Percentiles rank a stretch among this genome's conserved stretches.
These are phyloP conservation scores for Cataglyphis hispanica DNA, from an alignment of 1,140 invertebrate species.

Conservation along the genomic window DNA sequence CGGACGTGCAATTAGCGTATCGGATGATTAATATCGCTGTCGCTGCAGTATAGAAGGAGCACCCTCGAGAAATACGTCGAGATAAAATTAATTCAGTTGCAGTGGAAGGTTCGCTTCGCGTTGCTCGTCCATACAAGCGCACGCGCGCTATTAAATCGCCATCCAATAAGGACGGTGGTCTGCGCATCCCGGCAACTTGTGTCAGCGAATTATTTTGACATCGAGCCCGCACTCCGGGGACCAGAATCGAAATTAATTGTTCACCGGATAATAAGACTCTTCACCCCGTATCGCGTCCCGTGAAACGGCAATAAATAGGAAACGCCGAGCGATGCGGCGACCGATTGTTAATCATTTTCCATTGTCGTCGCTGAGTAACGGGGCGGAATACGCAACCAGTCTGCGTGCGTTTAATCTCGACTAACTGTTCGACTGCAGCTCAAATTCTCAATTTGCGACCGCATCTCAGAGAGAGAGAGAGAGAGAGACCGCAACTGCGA, in stretches of 20 bases:
- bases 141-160: constrained; percentile 17
- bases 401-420: background rate
- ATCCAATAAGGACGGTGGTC: constrained; percentile 27
- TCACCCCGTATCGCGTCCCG: background rate
- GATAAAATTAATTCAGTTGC: constrained; percentile 34
- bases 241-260: constrained; percentile 50
- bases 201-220: constrained; percentile 46
- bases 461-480: background rate
- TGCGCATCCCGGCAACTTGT: background rate
- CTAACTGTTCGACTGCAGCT: background rate
- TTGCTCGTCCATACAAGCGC: constrained; percentile 16
- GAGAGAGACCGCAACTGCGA: background rate
- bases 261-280: constrained; percentile 44
- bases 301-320: constrained; percentile 41
- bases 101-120: constrained; percentile 1
- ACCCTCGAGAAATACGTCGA: constrained; percentile 31
- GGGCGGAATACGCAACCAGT: background rate
- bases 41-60: background rate
- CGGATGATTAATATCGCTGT: constrained; percentile 44
- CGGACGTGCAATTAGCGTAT: constrained; percentile 13
- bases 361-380: constrained; percentile 25
- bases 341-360: constrained; percentile 49
- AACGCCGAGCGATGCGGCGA: background rate
- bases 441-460: background rate
- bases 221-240: background rate